Conservation (phyloP, 1,140 invertebrate species). For the Phenacoccus solenopsis region DNA sequence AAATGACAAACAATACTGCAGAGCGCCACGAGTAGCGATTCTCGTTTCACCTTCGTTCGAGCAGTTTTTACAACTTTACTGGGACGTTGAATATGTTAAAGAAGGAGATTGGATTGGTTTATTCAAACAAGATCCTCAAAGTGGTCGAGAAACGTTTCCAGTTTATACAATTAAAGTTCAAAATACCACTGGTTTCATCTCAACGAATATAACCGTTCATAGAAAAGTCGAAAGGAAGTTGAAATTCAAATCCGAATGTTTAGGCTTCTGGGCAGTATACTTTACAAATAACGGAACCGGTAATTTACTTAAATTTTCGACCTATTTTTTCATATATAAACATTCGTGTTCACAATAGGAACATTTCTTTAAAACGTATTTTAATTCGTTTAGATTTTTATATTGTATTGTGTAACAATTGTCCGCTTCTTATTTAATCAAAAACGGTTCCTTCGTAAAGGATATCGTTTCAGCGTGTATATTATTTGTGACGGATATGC, state of each 20-base stretch:
- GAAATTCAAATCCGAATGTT: background rate
- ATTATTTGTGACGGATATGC: too few relatives aligned
- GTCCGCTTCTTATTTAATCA: too few relatives aligned
- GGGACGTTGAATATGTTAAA: conserved; percentile 1
- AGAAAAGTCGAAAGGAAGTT: too few relatives aligned
- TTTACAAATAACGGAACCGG: background rate
- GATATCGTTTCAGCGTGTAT: too few relatives aligned
- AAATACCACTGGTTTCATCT: background rate
- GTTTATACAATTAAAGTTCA: background rate
- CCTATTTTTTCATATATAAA: too few relatives aligned
- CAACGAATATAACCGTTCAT: background rate
- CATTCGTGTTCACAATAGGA: too few relatives aligned
- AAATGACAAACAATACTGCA: background rate
- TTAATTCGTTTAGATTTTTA: too few relatives aligned
- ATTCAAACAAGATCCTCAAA: background rate
- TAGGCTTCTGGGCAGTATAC: conserved; percentile 15
- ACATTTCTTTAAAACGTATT: too few relatives aligned
- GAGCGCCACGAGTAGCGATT: background rate
- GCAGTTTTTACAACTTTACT: background rate
- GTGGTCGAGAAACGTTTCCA: background rate
- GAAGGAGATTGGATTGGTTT: conserved; percentile 13
- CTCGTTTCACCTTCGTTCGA: background rate
- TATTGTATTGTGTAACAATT: too few relatives aligned
- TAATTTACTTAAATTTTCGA: too few relatives aligned
- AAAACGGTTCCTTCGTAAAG: too few relatives aligned